Percentiles rank a stretch among this genome's conserved stretches.
Evolutionary conservation across 2,797 vertebrate species (phyloP).

Genomic region (Sebastes itinus): DNA sequence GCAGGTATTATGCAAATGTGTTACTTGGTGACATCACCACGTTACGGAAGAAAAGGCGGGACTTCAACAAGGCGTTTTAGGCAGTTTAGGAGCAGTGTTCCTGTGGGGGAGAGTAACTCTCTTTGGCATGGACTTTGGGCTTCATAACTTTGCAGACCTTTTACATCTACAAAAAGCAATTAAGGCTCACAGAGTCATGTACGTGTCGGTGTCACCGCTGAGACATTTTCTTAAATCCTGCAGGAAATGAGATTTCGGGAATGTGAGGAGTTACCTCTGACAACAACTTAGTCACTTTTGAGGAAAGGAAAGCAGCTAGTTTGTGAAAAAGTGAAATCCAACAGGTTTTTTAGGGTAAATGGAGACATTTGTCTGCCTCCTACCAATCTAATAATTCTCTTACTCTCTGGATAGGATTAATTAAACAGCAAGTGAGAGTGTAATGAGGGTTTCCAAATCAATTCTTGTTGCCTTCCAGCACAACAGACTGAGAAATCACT

Average conservation of each 20-base stretch:
- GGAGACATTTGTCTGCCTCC: conserved; percentile 16
- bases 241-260: background rate
- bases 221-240: background rate
- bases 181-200: background rate
- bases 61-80: too few species aligned
- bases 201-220: background rate
- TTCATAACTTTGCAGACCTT: too few species aligned
- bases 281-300: background rate
- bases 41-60: too few species aligned
- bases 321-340: background rate
- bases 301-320: background rate
- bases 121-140: too few species aligned
- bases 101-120: too few species aligned
- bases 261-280: background rate
- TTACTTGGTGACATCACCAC: too few species aligned
- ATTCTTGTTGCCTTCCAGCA: conserved; percentile 35
- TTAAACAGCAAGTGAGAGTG: conserved; percentile 37
- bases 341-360: background rate
- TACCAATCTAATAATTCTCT: conserved; percentile 20
- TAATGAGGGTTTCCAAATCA: conserved; percentile 53
- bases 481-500: conserved; percentile 11
- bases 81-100: too few species aligned
- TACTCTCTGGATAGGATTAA: conserved; percentile 34
- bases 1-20: too few species aligned
- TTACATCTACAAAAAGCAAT: background rate